Base-by-base conservation (phyloP, 2,113 vertebrate species). In the Hippocampus barbouri region DNA sequence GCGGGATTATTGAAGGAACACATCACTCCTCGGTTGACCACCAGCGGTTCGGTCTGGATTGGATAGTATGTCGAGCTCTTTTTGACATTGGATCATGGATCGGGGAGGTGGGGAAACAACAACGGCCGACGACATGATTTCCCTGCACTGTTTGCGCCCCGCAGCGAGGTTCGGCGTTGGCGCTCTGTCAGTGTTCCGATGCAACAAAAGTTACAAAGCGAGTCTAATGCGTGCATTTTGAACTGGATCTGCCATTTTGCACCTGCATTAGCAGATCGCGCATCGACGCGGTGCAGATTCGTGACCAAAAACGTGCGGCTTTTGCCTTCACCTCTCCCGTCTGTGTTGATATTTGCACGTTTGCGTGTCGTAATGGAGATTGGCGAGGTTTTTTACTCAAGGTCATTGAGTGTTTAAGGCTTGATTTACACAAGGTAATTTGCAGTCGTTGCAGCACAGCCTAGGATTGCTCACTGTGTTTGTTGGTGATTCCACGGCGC, bases 181-280 rank as follows among this genome's bases (percentile, higher is more conserved):
- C 85, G 30, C 71, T 30, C 68, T 30, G 73, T 76, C 83, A 74
- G 83, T 80, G 78, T 82, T 72, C 79, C 81, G 67, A 81, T 76
- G 90, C 91, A 85, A 92, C 88, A 94, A 90, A 90, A 94, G 94
- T 94, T 94, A 68, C 91, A 70, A 81, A 79, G 90, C 89, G 84
- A 74, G 80, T 80, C 87, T 75, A 74, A 82, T 79, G 79, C 81
- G 83, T 72, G 78, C 65, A 88, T 86, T 81, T 73, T 30, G 8
- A 74, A 84, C 86, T 74, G 38, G 84, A 81, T 15, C 76, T 12
- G 61, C 81, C 73, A 85, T 89, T 90, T 90, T 91, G 91, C 90
- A 91, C 84, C 88, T 91, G 87, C 89, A 84, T 89, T 73, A 12
- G 79, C 82, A 76, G 82, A 88, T 14, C 72, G 75, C 83, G 85